Evolutionary conservation across 1,140 invertebrate genomes (phyloP).

Genomic region (Drosophila micromelanica): DNA sequence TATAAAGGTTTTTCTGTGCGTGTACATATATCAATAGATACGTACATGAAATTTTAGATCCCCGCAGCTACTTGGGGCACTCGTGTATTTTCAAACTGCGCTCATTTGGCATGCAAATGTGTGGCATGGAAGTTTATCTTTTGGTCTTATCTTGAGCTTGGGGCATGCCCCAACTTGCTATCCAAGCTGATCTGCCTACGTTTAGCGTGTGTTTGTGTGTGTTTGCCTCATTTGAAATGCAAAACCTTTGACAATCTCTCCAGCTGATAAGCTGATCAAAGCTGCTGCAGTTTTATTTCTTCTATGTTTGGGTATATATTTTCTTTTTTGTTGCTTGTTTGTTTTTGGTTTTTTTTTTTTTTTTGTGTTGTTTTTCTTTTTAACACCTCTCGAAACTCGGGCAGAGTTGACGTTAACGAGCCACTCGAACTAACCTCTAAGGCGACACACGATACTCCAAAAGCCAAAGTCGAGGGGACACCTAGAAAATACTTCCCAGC

Average conservation of each 20-base stretch:
- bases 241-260: constrained; percentile 56
- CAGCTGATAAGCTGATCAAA: constrained; percentile 63
- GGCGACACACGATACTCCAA: constrained; percentile 3
- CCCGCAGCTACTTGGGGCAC: background rate
- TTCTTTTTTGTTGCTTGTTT: background rate
- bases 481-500: constrained; percentile 9
- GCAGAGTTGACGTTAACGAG: constrained; percentile 43
- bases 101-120: constrained; percentile 54
- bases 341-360: background rate
- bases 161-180: constrained; percentile 24
- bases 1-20: too few species aligned
- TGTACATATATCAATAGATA: background rate
- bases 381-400: constrained; percentile 48
- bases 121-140: constrained; percentile 24
- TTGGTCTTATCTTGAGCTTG: constrained; percentile 27
- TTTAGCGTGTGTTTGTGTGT: background rate
- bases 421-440: constrained; percentile 4
- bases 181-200: constrained; percentile 6
- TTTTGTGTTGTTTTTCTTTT: constrained; percentile 30
- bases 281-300: constrained; percentile 33
- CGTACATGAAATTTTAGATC: background rate
- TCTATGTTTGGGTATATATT: constrained; percentile 14
- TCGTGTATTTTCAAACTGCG: background rate
- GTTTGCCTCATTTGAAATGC: constrained; percentile 66
- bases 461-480: background rate